phyloP scores from a whole-genome alignment of 2,888 invertebrate genomes.

The Lutraria lutraria region DNA sequence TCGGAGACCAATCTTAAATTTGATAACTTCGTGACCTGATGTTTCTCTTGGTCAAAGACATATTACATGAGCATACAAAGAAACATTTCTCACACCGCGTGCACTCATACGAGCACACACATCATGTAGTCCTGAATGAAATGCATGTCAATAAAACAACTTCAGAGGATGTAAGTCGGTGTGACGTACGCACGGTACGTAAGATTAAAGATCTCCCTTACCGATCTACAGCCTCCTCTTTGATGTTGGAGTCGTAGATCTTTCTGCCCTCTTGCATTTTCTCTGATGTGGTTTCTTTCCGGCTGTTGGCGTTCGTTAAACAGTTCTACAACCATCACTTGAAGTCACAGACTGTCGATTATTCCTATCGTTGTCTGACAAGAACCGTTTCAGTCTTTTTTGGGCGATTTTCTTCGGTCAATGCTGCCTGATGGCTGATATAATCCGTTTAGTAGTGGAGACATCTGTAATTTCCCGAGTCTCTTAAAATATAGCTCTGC shows the following conservation, averaged over 20 bases:
- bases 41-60: too few relatives aligned
- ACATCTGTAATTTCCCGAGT: background rate
- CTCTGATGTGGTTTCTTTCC: background rate
- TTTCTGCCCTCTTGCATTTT: background rate
- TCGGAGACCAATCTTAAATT: too few relatives aligned
- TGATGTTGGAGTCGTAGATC: background rate
- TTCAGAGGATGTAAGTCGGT: too few relatives aligned
- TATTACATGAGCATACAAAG: too few relatives aligned
- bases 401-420: background rate
- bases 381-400: background rate
- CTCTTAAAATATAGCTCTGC: background rate
- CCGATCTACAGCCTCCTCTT: background rate
- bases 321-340: background rate
- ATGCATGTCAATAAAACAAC: too few relatives aligned
- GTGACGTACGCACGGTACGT: too few relatives aligned
- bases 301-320: background rate
- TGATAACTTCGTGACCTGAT: too few relatives aligned
- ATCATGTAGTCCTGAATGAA: too few relatives aligned
- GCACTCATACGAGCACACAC: too few relatives aligned
- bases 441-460: background rate
- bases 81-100: too few relatives aligned
- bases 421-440: background rate
- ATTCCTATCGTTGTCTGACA: background rate
- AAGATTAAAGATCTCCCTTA: too few relatives aligned
- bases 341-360: background rate